phyloP scores from a whole-genome alignment of 2,888 invertebrate genomes.

The Eilema depressum region DNA sequence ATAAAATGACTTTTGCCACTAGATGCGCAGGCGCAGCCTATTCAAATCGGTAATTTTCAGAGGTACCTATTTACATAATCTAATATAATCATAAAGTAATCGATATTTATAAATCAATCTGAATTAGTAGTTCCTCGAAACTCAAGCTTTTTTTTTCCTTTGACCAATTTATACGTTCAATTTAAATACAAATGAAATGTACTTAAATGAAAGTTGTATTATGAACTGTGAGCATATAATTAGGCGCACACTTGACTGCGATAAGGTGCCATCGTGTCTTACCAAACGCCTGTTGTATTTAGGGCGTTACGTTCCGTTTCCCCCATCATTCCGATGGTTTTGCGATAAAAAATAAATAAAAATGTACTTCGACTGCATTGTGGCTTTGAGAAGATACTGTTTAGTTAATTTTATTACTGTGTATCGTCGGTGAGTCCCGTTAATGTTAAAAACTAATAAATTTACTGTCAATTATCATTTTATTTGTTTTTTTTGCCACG shows the following conservation, averaged over 20 bases:
- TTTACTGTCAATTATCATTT: no score
- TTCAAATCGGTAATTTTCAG: background rate
- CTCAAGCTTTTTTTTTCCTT: background rate
- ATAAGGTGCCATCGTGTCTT: conserved; percentile 71
- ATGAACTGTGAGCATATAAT: conserved; percentile 37
- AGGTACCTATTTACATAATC: background rate
- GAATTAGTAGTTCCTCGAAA: background rate
- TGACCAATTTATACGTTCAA: background rate
- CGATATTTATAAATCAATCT: background rate
- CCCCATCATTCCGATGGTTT: conserved; percentile 63
- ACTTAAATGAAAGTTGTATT: conserved; percentile 11
- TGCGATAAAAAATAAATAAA: conserved; percentile 55
- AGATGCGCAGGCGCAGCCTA: background rate
- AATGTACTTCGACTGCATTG: conserved; percentile 26
- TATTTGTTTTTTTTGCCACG: no score
- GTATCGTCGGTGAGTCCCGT: background rate
- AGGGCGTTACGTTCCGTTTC: conserved; percentile 75
- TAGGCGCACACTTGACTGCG: conserved; percentile 46
- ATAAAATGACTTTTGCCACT: background rate
- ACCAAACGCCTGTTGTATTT: conserved; percentile 73
- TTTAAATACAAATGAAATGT: background rate
- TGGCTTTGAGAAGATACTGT: conserved; percentile 34
- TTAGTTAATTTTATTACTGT: conserved; percentile 22
- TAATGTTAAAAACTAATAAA: background rate
- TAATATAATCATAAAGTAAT: background rate